These are phyloP conservation scores for Athene noctua DNA, from an alignment of 2,113 vertebrate species.

Conservation along the genomic window DNA sequence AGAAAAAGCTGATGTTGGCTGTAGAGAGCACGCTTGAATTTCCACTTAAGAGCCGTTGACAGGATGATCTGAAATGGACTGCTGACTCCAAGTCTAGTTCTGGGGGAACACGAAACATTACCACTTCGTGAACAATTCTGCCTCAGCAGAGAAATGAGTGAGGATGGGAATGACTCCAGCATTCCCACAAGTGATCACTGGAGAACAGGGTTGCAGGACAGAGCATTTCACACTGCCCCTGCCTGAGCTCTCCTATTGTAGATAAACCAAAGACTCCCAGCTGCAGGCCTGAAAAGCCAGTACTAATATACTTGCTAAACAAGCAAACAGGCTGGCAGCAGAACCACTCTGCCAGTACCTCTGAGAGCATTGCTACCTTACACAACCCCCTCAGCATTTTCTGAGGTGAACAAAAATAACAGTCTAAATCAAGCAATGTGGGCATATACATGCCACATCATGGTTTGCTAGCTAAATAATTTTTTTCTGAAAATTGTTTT, in stretches of 20 bases:
- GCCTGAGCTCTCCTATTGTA: background rate
- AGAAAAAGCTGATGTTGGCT: background rate
- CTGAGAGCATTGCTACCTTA: background rate
- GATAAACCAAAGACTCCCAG: background rate
- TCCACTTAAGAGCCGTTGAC: background rate
- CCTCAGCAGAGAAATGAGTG: background rate
- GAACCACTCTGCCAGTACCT: rapidly evolving
- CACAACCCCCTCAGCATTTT: background rate
- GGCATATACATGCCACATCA: background rate
- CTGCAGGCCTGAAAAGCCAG: background rate
- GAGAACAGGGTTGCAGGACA: background rate
- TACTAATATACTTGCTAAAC: background rate
- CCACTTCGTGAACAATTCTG: background rate
- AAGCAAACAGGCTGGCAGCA: background rate
- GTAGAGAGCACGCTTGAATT: background rate
- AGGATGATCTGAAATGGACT: background rate
- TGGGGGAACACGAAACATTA: rapidly evolving
- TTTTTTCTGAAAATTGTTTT: background rate
- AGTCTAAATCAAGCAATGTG: background rate
- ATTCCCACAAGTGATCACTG: background rate
- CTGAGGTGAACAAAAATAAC: background rate
- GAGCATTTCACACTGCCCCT: background rate
- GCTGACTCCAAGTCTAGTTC: background rate
- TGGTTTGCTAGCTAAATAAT: rapidly evolving
- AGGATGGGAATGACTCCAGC: rapidly evolving